phyloP scores from a whole-genome alignment of 2,113 vertebrate species.

The Archilochus colubris region DNA sequence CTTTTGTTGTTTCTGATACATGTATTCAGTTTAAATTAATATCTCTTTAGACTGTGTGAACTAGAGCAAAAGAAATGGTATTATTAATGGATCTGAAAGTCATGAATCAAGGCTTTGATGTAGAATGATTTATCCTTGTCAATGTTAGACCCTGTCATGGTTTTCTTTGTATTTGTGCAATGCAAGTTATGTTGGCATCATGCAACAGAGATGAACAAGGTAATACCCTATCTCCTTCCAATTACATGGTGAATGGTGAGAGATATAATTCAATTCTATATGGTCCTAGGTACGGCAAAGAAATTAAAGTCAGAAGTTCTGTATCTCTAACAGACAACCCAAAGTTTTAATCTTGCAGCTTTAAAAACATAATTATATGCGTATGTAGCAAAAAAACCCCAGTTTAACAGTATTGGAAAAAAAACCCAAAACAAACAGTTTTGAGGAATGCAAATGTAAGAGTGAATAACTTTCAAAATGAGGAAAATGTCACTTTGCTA shows the following conservation, averaged over 20 bases:
- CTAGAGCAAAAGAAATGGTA: not conserved
- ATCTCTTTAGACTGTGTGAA: not conserved
- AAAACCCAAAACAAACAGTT: not conserved
- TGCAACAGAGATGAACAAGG: not conserved
- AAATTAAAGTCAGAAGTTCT: not conserved
- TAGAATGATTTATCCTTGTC: not conserved
- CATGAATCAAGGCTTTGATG: not conserved
- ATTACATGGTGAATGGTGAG: not conserved
- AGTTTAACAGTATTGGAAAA: not conserved
- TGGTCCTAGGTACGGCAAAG: not conserved
- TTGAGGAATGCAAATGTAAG: not conserved
- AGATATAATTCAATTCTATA: not conserved
- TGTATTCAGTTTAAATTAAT: not conserved
- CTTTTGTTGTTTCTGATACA: not conserved
- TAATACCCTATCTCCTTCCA: not conserved
- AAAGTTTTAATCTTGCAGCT: not conserved
- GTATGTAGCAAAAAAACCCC: not conserved
- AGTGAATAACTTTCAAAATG: not conserved
- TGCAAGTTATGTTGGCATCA: not conserved
- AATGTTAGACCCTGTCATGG: not conserved
- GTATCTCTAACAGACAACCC: not conserved
- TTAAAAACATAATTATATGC: conserved; percentile 3
- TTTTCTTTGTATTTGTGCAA: not conserved
- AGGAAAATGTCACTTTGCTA: not conserved
- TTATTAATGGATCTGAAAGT: not conserved